phyloP scores from a whole-genome alignment of 2,888 invertebrate genomes.

The Sphecodes monilicornis region DNA sequence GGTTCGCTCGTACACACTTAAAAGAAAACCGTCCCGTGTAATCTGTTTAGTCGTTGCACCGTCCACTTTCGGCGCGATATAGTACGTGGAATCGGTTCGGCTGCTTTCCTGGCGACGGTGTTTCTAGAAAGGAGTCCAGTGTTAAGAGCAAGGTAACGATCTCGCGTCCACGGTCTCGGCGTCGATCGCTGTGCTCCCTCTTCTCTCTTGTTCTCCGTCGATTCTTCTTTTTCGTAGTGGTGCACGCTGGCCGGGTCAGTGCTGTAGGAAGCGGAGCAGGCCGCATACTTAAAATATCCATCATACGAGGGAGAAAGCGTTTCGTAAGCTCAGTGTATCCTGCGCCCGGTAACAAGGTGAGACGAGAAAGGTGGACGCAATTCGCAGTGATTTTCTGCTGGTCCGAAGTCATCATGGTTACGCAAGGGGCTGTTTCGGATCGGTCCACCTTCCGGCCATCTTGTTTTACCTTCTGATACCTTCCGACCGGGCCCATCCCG shows the following conservation, averaged over 20 bases:
- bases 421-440: conserved; percentile 22
- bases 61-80: conserved; percentile 12
- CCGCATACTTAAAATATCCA: conserved; percentile 76
- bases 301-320: conserved; percentile 82
- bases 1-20: not conserved
- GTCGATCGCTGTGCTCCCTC: not conserved
- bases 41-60: not conserved
- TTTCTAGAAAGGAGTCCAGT: conserved; percentile 56
- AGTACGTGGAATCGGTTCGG: not conserved
- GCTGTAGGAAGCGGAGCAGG: conserved; percentile 76
- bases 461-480: not conserved
- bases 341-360: conserved; percentile 5
- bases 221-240: conserved; percentile 3
- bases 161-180: conserved; percentile 40
- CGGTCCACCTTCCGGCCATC: conserved; percentile 17
- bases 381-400: conserved; percentile 15
- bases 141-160: conserved; percentile 71
- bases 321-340: conserved; percentile 74
- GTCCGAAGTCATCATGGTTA: conserved; percentile 33
- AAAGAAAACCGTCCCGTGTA: not conserved
- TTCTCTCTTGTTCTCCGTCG: not conserved
- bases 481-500: not conserved
- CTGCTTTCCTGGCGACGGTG: conserved; percentile 15
- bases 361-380: conserved; percentile 21
- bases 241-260: conserved; percentile 42